A percentile compares a stretch with the other conserved stretches of the same genome.
These are phyloP conservation scores for Sericinus montela DNA, from an alignment of 2,888 invertebrate genomes.

Conservation along the genomic window DNA sequence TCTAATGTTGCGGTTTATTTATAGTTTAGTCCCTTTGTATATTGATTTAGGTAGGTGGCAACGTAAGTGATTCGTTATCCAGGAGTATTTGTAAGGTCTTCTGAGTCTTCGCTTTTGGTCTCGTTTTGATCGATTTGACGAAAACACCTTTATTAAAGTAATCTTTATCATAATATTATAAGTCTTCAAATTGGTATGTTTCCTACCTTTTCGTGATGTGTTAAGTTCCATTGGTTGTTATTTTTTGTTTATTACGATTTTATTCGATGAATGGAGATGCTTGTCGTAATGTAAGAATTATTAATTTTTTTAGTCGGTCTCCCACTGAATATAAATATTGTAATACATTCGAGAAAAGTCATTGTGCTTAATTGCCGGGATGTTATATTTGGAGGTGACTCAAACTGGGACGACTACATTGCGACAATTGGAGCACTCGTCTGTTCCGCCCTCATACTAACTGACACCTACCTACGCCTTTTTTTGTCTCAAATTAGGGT, in stretches of 20 bases:
- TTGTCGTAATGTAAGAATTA: too few relatives aligned
- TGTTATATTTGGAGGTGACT: slow-evolving; percentile 19
- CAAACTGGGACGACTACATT: slow-evolving; percentile 10
- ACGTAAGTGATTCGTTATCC: background rate
- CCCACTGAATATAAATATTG: background rate
- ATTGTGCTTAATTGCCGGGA: slow-evolving; percentile 6
- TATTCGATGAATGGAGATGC: too few relatives aligned
- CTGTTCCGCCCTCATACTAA: slow-evolving; percentile 9
- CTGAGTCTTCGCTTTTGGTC: too few relatives aligned
- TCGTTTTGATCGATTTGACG: too few relatives aligned
- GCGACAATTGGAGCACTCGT: slow-evolving; percentile 5
- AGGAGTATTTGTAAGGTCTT: too few relatives aligned
- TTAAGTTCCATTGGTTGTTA: too few relatives aligned
- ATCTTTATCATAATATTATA: too few relatives aligned
- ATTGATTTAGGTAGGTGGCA: background rate
- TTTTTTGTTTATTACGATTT: too few relatives aligned
- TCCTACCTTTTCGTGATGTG: too few relatives aligned
- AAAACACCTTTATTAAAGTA: too few relatives aligned
- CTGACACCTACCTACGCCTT: background rate
- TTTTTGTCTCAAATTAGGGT: background rate
- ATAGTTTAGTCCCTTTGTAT: slow-evolving; percentile 4
- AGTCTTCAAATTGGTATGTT: too few relatives aligned
- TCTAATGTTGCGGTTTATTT: background rate
- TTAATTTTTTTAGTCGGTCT: too few relatives aligned
- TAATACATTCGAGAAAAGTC: slow-evolving; percentile 2